These are phyloP conservation scores for Phocides pigmalion DNA, from an alignment of 1,140 invertebrate species.

Conservation along the genomic window DNA sequence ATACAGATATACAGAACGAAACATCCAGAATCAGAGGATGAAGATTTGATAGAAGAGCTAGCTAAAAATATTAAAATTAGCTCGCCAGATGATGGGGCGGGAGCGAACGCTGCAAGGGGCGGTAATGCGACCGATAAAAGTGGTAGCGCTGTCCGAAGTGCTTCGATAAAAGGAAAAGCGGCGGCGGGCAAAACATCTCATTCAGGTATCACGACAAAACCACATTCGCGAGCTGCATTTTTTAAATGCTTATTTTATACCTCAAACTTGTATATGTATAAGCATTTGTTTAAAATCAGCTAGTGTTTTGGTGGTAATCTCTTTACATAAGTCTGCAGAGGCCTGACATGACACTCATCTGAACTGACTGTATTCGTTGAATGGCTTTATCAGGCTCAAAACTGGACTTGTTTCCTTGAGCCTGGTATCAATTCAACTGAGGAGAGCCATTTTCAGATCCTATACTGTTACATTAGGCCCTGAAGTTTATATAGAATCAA, in stretches of 20 bases:
- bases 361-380: background rate
- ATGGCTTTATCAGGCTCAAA: no score
- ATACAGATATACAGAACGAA: background rate
- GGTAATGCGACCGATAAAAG: background rate
- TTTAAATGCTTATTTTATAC: conserved; percentile 11
- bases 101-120: no score
- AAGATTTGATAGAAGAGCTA: background rate
- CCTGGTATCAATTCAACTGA: no score
- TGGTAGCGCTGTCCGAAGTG: no score
- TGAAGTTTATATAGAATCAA: no score
- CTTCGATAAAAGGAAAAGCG: background rate
- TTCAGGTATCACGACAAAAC: conserved; percentile 15
- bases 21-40: background rate
- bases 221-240: background rate
- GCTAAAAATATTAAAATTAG: background rate
- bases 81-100: no score
- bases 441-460: no score
- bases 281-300: conserved; percentile 12
- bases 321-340: background rate
- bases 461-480: no score
- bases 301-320: conserved; percentile 4
- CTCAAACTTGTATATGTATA: background rate
- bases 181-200: background rate
- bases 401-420: no score
- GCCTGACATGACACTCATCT: background rate